Evolutionary conservation across 2,113 vertebrate species (phyloP).

Genomic region (Psittacus erithacus): DNA sequence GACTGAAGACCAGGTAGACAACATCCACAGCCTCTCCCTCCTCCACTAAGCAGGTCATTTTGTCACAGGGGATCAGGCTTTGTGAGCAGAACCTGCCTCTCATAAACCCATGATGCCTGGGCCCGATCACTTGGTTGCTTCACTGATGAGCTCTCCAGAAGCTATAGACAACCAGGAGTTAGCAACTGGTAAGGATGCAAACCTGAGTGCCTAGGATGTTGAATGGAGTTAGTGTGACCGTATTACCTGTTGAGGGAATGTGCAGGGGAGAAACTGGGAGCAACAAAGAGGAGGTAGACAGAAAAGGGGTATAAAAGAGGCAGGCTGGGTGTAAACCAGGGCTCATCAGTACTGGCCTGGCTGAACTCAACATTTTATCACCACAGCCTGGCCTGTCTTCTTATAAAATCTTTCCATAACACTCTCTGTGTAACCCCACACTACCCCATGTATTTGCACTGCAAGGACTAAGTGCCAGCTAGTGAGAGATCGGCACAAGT

Average conservation of each 20-base stretch:
- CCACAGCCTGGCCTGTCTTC: not conserved
- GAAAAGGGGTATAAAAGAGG: not conserved
- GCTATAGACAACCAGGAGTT: not conserved
- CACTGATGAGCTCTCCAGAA: not conserved
- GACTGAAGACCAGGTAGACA: not conserved
- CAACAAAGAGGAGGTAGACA: not conserved
- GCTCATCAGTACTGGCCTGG: not conserved
- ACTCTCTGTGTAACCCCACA: not conserved
- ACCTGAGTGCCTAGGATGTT: not conserved
- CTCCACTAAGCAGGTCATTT: not conserved
- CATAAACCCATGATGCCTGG: not conserved
- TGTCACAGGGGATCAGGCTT: not conserved
- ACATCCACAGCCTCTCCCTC: not conserved
- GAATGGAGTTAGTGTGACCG: not conserved
- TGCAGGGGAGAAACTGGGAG: not conserved
- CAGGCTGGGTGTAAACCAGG: not conserved
- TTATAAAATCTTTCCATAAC: not conserved
- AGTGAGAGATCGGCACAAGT: accelerated
- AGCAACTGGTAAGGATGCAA: not conserved
- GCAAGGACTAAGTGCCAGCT: not conserved
- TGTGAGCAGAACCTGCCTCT: not conserved
- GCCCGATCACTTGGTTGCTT: not conserved
- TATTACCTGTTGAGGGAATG: not conserved
- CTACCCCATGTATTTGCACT: not conserved
- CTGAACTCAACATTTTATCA: not conserved